phyloP scores from a whole-genome alignment of 2,113 vertebrate species.

The Scopus umbretta region DNA sequence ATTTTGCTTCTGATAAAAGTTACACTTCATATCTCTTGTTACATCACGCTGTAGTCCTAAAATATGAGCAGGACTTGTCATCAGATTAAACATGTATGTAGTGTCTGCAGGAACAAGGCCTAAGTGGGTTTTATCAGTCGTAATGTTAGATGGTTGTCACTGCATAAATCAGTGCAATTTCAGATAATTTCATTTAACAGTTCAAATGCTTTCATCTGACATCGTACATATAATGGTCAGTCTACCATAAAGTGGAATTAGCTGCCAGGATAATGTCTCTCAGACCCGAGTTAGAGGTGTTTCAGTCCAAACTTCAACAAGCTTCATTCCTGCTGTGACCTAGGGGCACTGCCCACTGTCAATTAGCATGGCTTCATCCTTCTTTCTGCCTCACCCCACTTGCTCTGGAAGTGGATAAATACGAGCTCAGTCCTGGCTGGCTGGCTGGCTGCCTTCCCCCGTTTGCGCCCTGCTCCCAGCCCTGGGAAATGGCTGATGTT shows the following conservation, averaged over 20 bases:
- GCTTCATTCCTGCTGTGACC: not conserved
- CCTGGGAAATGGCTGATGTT: not conserved
- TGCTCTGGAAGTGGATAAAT: not conserved
- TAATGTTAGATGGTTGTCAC: not conserved
- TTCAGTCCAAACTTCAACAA: not conserved
- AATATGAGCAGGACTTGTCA: not conserved
- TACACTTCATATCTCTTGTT: not conserved
- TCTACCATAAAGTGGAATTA: not conserved
- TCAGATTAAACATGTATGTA: not conserved
- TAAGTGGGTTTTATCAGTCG: not conserved
- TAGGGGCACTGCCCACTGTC: not conserved
- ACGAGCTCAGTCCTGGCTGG: not conserved
- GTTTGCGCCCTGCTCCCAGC: not conserved
- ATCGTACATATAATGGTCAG: not conserved
- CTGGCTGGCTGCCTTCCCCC: not conserved
- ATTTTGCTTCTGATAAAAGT: not conserved
- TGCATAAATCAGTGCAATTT: not conserved
- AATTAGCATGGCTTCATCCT: not conserved
- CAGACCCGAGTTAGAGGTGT: not conserved
- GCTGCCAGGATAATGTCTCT: not conserved
- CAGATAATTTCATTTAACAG: not conserved
- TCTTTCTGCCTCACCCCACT: not conserved
- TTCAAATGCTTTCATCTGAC: not conserved
- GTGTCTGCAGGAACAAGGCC: not conserved
- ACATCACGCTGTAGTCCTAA: not conserved